Evolutionary conservation across 2,888 invertebrate species (phyloP), one percentile per base, ranked within the genome.

Genomic region (Caradrina kadenii): DNA sequence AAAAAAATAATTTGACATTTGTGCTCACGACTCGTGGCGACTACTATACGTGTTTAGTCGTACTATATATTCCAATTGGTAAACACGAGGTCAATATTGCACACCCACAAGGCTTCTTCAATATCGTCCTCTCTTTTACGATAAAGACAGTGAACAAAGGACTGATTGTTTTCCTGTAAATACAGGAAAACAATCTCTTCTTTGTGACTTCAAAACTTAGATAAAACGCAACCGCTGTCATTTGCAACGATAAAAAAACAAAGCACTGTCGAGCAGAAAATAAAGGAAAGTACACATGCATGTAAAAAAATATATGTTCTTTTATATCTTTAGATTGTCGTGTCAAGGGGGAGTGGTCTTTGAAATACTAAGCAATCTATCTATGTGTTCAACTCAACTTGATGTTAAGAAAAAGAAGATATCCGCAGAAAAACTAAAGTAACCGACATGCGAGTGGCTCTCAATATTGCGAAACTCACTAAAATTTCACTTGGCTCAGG

Each of bases 181-280:
- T 5, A 39, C 11, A 21, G 21, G 21, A 59, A 68, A 53, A 22
- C 48, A 62, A 66, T 61, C 50, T 42, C 21, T 39, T 10, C n/a
- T 61, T 58, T 64, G 15, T 45, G 69, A 13, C n/a, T 26, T 26
- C 17, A 62, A 19, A 61, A 71, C 35, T 66, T 60, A 22, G 50
- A 48, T 42, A 19, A 59, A 62, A 52, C 26, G 3, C 21, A 56
- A 63, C 58, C 22, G 45, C 49, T 71, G 71, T 67, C 63, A 75
- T 56, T 59, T 67, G 31, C 59, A 79, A 19, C 15, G 1, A 31
- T 49, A 56, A 53, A 56, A 50, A 61, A 60, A 70, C n/a, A 65
- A 61, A 66, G 39, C 19, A 48, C 6, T 39, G n/a, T 31, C 26
- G 2, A 52, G 17, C 17, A 35, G 42, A 53, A 68, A 74, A 61